phyloP scores from a whole-genome alignment of 2,113 vertebrate species.

The Fregata magnificens region DNA sequence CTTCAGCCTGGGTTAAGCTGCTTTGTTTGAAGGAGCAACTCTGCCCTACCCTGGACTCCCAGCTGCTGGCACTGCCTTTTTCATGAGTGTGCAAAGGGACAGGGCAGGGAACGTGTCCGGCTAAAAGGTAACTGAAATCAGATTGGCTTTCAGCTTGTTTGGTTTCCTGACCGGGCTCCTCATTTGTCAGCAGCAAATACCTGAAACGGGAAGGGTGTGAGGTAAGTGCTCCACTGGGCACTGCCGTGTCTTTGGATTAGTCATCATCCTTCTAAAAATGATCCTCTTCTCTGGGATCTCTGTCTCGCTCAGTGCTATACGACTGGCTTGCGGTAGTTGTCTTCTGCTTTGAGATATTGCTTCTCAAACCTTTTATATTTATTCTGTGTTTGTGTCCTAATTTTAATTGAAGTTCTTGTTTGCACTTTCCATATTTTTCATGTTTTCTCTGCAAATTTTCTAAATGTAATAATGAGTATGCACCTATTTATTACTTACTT shows the following conservation, averaged over 20 bases:
- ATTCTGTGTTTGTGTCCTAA: neutral
- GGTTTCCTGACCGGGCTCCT: neutral
- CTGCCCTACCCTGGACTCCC: neutral
- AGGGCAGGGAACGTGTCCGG: neutral
- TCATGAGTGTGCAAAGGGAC: neutral
- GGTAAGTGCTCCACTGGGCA: neutral
- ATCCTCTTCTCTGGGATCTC: neutral
- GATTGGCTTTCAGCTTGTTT: neutral
- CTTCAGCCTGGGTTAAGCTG: neutral
- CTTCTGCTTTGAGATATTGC: neutral
- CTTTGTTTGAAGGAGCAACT: neutral
- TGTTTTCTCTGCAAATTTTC: neutral
- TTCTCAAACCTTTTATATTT: neutral
- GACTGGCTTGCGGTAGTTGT: neutral
- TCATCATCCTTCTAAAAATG: neutral
- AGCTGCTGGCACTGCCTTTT: neutral
- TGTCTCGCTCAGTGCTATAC: neutral
- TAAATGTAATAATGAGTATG: neutral
- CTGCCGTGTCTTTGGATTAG: neutral
- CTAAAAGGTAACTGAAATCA: neutral
- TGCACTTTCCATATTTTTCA: neutral
- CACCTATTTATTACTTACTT: neutral
- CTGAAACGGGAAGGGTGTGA: neutral
- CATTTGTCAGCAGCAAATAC: neutral
- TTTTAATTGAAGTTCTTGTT: neutral